Percentiles rank a stretch among this genome's conserved stretches.
These are phyloP conservation scores for Phalanger gymnotis DNA, from an alignment of 2,797 vertebrate genomes.

Conservation along the genomic window DNA sequence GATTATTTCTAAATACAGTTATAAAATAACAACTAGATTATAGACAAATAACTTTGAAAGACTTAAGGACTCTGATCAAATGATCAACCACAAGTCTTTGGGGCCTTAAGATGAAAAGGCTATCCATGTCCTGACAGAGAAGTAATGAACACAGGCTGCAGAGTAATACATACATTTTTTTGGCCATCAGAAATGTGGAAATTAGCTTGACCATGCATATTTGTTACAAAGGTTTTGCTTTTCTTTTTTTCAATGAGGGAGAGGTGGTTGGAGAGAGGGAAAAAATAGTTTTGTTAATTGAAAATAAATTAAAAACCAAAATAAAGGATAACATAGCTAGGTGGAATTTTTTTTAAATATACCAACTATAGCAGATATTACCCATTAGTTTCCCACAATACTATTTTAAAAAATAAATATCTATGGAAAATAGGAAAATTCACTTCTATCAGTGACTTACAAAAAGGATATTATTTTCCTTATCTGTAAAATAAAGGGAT, in stretches of 20 bases:
- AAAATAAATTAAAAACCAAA: slow-evolving; percentile 25
- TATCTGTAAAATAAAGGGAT: slow-evolving; percentile 26
- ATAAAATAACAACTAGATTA: not conserved
- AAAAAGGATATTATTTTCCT: slow-evolving; percentile 26
- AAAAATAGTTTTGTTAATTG: not conserved
- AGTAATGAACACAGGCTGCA: not conserved
- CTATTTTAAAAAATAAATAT: slow-evolving; percentile 41
- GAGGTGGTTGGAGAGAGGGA: not conserved
- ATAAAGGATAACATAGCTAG: slow-evolving; percentile 20
- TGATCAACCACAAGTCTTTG: not conserved
- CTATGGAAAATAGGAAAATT: slow-evolving; percentile 40
- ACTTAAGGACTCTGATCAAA: not conserved
- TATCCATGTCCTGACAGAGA: not conserved
- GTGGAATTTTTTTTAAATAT: not conserved
- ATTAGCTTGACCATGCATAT: not conserved
- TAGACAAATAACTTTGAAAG: not conserved
- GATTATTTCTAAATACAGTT: not conserved
- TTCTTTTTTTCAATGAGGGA: not conserved
- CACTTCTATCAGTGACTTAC: not conserved
- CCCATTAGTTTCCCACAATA: slow-evolving; percentile 11
- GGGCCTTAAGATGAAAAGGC: not conserved
- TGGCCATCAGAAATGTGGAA: not conserved
- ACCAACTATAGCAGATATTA: slow-evolving; percentile 14
- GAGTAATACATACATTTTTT: not conserved
- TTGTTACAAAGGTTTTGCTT: not conserved